Evolutionary conservation across 2,888 invertebrate species (phyloP).

Genomic region (Dasysyrphus albostriatus): DNA sequence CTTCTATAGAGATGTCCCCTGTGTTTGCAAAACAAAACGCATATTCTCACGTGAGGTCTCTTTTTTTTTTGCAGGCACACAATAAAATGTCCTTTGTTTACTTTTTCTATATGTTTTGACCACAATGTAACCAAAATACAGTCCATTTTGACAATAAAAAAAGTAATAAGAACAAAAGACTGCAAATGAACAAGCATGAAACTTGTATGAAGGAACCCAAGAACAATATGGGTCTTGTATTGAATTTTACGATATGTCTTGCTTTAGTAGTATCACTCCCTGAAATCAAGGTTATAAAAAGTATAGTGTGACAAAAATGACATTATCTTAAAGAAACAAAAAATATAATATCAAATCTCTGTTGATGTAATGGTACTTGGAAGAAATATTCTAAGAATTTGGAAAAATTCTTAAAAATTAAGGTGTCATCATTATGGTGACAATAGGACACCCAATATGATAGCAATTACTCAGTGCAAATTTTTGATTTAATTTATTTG

Average conservation of each 20-base stretch:
- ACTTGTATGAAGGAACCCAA: conserved; percentile 25
- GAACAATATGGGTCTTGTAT: conserved; percentile 63
- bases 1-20: conserved; percentile 56
- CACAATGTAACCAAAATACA: conserved; percentile 82
- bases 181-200: conserved; percentile 64
- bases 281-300: conserved; percentile 69
- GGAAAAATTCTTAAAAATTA: conserved; percentile 55
- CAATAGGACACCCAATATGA: conserved; percentile 73
- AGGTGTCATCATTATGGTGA: conserved; percentile 59
- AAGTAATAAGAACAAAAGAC: conserved; percentile 55
- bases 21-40: conserved; percentile 74
- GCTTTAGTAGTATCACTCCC: conserved; percentile 71
- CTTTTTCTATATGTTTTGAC: conserved; percentile 81
- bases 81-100: conserved; percentile 77
- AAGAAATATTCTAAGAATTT: conserved; percentile 59
- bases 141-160: conserved; percentile 74
- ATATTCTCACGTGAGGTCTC: conserved; percentile 75
- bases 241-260: conserved; percentile 50
- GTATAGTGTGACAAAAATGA: conserved; percentile 55
- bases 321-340: conserved; percentile 32
- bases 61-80: conserved; percentile 44
- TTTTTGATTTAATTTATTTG: conserved; percentile 56
- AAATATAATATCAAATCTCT: conserved; percentile 30
- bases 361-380: conserved; percentile 27
- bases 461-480: conserved; percentile 67